Evolutionary conservation across 37 sponge, comb jelly and placozoan species (phyloP), one percentile per base, ranked within the genome.

Genomic region (Beroe ovata): DNA sequence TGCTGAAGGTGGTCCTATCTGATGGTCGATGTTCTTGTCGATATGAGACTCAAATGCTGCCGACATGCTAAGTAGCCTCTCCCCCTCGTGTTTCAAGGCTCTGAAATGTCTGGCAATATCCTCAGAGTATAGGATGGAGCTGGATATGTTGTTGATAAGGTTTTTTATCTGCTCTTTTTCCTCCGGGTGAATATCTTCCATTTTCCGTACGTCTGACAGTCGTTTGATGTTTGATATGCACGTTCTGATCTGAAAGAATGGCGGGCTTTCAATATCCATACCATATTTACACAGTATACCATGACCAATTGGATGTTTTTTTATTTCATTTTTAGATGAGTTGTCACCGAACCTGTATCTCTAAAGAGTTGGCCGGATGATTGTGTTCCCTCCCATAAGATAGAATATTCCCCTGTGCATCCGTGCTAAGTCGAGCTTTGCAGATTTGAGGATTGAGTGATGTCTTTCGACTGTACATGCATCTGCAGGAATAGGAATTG

Each of bases 401-500:
- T 3, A 77, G 19, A 20, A 77, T 77, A 25, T 39, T 42, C 4
- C 84, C 84, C 16, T 77, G 36, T 3, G 26, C 33, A 23, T 77
- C 54, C 4, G 84, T 77, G 47, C 84, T 77, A 3, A 77, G 26
- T 6, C 84, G 41, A 39, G 84, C 42, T 25, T 77, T 77, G 84
- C 84, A 77, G 26, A 42, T 39, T 77, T 32, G 18, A 8, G 84
- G 84, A 29, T 77, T 77, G 47, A 42, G 54, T 1, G 84, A 0
- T 23, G 84, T 77, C 33, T 42, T 77, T 11, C 84, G 84, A 41
- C 84, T 77, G 36, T 32, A 1, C 84, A 77, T 77, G 84, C 84
- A 77, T 29, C 84, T 77, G 84, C 20, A 16, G 54, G 54, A n/a
- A n/a, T n/a, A n/a, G n/a, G n/a, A n/a, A n/a, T n/a, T n/a, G n/a